Base-by-base conservation (phyloP, 1,140 invertebrate species). In the Telenomus remus region DNA sequence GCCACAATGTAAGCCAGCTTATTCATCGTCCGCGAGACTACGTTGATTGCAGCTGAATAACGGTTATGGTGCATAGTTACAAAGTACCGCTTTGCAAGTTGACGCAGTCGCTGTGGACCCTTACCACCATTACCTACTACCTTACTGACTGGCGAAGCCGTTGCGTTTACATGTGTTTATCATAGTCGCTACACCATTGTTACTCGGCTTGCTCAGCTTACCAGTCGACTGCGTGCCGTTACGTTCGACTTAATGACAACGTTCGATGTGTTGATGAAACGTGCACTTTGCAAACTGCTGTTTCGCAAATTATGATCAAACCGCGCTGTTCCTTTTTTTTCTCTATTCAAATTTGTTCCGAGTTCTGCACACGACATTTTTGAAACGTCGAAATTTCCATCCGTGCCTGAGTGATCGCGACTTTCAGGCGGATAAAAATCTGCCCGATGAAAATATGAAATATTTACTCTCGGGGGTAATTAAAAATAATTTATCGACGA, bases 1-100 rank as follows among this genome's bases (percentile, higher is more conserved):
- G 61, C 56, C 27, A 65, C 60, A 69, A 65, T 70, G 54, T 53
- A 63, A 68, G 60, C 55, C 55, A 66, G 71, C 33, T 70, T 76
- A 71, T 78, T 79, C 68, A 76, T 79, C 72, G 53, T 71, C 59
- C 53, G 59, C 64, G 59, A 76, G 63, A 66, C 57, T 46, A 56
- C 51, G 55, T 34, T 74, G 70, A 73, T 65, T 73, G 70, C 68
- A 71, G 61, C 61, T 73, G 59, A 71, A 73, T 65, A 73, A 73
- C 70, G 55, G 70, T 73, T 73, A 65, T 71, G 44, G 59, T 57
- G 37, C 60, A 61, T 74, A 66, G 71, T 74, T 74, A 55, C 51
- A 60, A 66, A 66, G 71, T 74, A 74, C 71, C 71, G 63, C 57
- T 27, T 57, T 63, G 63, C 63, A 50, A 74, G 71, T 68, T 34